A percentile compares a stretch with the other conserved stretches of the same genome.
These are phyloP conservation scores for Eleutherodactylus coqui DNA, from an alignment of 2,797 vertebrate genomes.

Conservation along the genomic window DNA sequence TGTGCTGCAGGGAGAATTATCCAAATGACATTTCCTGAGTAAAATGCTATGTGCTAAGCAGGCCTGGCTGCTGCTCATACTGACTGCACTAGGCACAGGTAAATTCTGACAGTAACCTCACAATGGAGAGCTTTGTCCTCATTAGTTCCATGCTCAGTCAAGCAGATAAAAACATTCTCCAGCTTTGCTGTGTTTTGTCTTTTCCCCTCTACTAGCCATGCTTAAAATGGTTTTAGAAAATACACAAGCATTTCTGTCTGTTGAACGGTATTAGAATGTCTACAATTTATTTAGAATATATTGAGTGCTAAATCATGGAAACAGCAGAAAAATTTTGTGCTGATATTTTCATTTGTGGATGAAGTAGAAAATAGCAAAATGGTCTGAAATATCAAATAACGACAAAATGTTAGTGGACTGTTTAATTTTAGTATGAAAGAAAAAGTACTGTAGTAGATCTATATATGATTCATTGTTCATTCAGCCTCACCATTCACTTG, in stretches of 20 bases:
- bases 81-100: constrained; percentile 42
- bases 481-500: too few species aligned
- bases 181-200: constrained; percentile 52
- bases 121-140: constrained; percentile 54
- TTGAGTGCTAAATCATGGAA: background rate
- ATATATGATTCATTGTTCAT: too few species aligned
- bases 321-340: background rate
- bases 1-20: background rate
- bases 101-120: constrained; percentile 47
- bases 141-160: constrained; percentile 53
- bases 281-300: constrained; percentile 1
- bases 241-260: constrained; percentile 30
- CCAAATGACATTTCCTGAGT: background rate
- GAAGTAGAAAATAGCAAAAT: background rate
- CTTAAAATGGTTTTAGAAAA: constrained; percentile 46
- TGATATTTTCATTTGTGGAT: background rate
- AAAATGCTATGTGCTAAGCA: constrained; percentile 10
- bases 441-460: background rate
- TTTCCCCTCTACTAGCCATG: constrained; percentile 53
- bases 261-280: background rate
- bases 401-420: background rate
- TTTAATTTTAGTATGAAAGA: background rate
- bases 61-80: constrained; percentile 18
- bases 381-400: background rate
- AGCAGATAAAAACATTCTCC: constrained; percentile 53